Conservation (phyloP, 1,140 invertebrate genomes). For the Aphelinus certus region DNA sequence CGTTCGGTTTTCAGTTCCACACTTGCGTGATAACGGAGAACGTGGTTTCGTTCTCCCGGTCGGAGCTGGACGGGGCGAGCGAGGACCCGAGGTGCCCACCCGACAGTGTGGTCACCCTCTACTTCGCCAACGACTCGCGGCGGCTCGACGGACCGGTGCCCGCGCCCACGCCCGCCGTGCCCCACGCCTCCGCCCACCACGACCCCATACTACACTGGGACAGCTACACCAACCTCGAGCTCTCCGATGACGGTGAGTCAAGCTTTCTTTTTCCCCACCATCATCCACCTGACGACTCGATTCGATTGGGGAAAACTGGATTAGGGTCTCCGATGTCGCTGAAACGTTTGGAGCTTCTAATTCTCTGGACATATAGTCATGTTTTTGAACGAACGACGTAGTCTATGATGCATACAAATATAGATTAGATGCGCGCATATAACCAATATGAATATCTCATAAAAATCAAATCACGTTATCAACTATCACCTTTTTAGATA, state of each 20-base stretch:
- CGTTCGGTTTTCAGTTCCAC: conserved; percentile 78
- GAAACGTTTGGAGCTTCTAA: too few species aligned
- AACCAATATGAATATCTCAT: too few species aligned
- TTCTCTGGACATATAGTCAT: too few species aligned
- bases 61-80: conserved; percentile 85
- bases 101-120: conserved; percentile 85
- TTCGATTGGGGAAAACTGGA: too few species aligned
- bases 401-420: too few species aligned
- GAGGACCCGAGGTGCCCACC: conserved; percentile 76
- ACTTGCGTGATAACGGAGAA: conserved; percentile 89
- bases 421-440: too few species aligned
- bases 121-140: conserved; percentile 72
- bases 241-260: conserved; percentile 66
- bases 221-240: conserved; percentile 82
- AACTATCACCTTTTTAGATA: too few species aligned
- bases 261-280: too few species aligned
- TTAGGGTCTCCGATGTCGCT: too few species aligned
- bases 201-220: conserved; percentile 83
- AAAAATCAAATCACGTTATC: too few species aligned
- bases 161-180: conserved; percentile 77
- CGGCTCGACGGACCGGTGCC: conserved; percentile 71
- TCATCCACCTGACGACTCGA: too few species aligned
- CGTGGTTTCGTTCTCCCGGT: conserved; percentile 83
- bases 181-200: conserved; percentile 70
- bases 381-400: too few species aligned